These are phyloP conservation scores for Idaea biselata DNA, from an alignment of 2,888 invertebrate species.

Conservation along the genomic window DNA sequence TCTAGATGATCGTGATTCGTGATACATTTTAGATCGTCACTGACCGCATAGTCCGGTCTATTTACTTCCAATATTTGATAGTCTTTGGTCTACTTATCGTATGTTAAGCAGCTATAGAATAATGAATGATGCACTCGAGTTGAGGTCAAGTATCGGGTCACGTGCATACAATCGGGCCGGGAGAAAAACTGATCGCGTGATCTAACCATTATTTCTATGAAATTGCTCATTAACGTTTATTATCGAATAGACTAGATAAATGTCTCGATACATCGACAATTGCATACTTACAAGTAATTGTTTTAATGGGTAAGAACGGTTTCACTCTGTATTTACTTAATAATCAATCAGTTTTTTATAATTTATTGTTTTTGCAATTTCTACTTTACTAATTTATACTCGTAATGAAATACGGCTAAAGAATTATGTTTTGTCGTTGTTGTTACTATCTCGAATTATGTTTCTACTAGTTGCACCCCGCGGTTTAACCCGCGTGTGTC, in stretches of 20 bases:
- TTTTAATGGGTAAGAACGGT: neutral
- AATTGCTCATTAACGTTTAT: conserved; percentile 3
- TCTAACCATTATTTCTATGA: neutral
- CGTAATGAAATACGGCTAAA: no score
- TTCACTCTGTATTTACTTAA: neutral
- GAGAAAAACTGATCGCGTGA: neutral
- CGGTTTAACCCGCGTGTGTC: no score
- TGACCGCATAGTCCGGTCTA: no score
- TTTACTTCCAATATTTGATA: no score
- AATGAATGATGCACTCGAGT: neutral
- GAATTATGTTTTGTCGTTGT: no score
- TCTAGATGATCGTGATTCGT: no score
- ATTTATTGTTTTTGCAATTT: no score
- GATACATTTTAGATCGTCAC: no score
- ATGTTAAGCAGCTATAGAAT: neutral
- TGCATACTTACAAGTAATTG: neutral
- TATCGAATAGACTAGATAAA: conserved; percentile 29
- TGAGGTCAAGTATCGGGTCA: neutral
- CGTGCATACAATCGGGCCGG: neutral
- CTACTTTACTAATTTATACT: no score
- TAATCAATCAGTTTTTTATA: no score
- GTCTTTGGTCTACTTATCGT: neutral
- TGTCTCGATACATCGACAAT: conserved; percentile 23
- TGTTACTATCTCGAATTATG: no score
- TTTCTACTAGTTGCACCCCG: no score